Conservation (phyloP, 2,888 invertebrate genomes). For the Drosophila rubida region DNA sequence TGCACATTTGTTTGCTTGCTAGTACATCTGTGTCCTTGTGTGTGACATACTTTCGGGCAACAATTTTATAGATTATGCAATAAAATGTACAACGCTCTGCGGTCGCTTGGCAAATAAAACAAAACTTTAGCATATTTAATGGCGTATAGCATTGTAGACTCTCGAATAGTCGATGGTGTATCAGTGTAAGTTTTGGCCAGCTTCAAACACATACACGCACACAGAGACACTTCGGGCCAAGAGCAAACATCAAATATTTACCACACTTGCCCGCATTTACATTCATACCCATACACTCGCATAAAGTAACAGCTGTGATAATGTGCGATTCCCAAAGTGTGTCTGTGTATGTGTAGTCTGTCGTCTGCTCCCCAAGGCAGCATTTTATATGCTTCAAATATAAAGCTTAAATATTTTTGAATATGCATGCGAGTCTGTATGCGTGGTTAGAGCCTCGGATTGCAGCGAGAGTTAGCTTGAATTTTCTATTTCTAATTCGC, state of each 20-base stretch:
- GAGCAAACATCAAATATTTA: conserved; percentile 54
- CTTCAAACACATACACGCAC: conserved; percentile 8
- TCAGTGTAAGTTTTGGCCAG: conserved; percentile 25
- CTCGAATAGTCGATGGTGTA: conserved; percentile 6
- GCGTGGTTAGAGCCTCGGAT: background rate
- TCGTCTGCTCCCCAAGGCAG: conserved; percentile 23
- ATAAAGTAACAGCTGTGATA: conserved; percentile 33
- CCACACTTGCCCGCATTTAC: conserved; percentile 50
- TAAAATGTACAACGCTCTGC: conserved; percentile 46
- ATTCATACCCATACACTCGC: conserved; percentile 26
- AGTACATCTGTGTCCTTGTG: background rate
- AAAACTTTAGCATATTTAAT: conserved; percentile 50
- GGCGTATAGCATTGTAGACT: conserved; percentile 1
- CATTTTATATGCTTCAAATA: conserved; percentile 19
- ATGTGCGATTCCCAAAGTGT: conserved; percentile 2
- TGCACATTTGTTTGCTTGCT: background rate
- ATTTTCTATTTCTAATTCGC: conserved; percentile 15
- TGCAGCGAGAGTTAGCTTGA: background rate
- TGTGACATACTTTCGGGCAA: conserved; percentile 17
- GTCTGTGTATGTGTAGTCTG: background rate
- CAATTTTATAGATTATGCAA: conserved; percentile 39
- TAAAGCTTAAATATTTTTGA: conserved; percentile 30
- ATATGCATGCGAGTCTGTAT: background rate
- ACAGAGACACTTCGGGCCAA: conserved; percentile 14
- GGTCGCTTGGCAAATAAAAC: conserved; percentile 46